A percentile compares a stretch with the other conserved stretches of the same genome.
Conservation (phyloP, 2,113 vertebrate genomes). For the Terrapene triunguis region DNA sequence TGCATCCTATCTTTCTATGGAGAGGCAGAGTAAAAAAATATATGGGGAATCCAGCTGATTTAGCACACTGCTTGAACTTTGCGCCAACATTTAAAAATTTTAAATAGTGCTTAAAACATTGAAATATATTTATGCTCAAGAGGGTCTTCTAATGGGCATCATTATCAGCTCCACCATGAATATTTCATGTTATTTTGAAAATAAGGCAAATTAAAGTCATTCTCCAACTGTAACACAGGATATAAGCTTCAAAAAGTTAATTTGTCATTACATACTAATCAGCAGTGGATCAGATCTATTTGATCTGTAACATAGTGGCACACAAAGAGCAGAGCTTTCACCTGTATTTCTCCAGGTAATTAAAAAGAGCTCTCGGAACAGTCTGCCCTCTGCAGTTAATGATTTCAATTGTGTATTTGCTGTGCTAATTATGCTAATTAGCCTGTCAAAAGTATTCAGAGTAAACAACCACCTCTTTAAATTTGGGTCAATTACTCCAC, state of each 20-base stretch:
- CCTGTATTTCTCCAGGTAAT: background rate
- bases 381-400: background rate
- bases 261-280: background rate
- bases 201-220: background rate
- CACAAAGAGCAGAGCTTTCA: background rate
- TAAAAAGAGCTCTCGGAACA: background rate
- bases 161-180: background rate
- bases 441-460: background rate
- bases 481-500: background rate
- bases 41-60: background rate
- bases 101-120: background rate
- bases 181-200: background rate
- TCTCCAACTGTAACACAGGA: background rate
- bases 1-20: background rate
- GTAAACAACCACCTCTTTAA: background rate
- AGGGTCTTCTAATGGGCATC: background rate
- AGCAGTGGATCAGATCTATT: background rate
- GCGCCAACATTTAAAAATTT: background rate
- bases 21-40: background rate
- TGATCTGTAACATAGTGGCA: background rate
- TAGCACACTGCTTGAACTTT: background rate
- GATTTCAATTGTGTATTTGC: background rate
- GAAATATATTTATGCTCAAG: background rate
- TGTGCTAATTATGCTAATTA: background rate
- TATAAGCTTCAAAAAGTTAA: background rate